Evolutionary conservation across 2,797 vertebrate species (phyloP), one percentile per base, ranked within the genome.

Genomic region (Hippoglossus hippoglossus): DNA sequence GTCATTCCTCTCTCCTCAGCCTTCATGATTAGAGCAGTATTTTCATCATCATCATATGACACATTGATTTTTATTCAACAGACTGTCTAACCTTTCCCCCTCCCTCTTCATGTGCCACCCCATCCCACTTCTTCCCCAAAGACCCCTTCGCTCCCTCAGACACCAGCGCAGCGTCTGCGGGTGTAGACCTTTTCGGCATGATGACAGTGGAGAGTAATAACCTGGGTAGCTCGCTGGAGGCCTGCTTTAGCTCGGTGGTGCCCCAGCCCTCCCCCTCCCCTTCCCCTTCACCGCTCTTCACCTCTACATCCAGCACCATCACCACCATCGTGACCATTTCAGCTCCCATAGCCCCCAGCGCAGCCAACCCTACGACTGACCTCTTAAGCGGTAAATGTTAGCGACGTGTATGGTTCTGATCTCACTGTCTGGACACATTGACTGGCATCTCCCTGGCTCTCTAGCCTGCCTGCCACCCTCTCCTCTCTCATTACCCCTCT

Each of bases 101-200:
- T 65, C 50, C 67, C 73, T 80, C 55, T 79, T 67, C 71, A 75
- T 77, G 31, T 77, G 47, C 77, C 49, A 47, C 39, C 18, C 28
- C 19, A 10, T 9, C 60, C 60, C 31, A 5, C 31, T 53, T 59
- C 53, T n/a, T 66, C 70, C 70, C 63, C 41, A 71, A 87, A 97
- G 97, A 99, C 95, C 97, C 97, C 79, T 99, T 99, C 91, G 95
- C 96, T 88, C 91, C 96, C 31, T 94, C 96, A 16, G 95, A 96
- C 87, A 87, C 94, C 94, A 94, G 95, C 87, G 90, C 93, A 86
- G 89, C 68, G 0, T 66, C 96, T 57, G 92, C 95, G 13, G 96
- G 96, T 94, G 92, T 98, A 94, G 97, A 99, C 93, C 96, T 99
- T 91, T 99, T 99, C 94, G 92, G 95, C 92, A 95, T 97, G 96